A percentile compares a stretch with the other conserved stretches of the same genome.
These are phyloP conservation scores for Trichechus manatus DNA, from an alignment of 2,113 vertebrate species.

Conservation along the genomic window DNA sequence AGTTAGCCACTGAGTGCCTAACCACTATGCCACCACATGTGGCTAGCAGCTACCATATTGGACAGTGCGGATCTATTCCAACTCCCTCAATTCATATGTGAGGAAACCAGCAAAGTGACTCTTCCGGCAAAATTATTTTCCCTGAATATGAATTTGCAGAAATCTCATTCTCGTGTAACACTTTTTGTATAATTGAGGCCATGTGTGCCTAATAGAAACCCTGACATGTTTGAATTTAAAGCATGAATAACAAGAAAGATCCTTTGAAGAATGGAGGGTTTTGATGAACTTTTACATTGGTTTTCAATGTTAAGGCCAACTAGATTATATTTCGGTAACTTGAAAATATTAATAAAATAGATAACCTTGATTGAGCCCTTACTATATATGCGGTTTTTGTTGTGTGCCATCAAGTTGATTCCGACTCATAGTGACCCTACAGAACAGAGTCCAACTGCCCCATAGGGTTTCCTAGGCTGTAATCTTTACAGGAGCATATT, in stretches of 20 bases:
- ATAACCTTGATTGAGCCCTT: neutral
- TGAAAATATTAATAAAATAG: slow-evolving; percentile 31
- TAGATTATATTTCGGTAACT: slow-evolving; percentile 37
- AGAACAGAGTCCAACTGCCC: neutral
- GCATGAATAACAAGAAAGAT: neutral
- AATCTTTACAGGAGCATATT: no score
- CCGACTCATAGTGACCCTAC: neutral
- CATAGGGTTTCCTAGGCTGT: no score
- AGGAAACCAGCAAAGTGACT: neutral
- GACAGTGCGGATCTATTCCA: neutral
- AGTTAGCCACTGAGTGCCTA: no score
- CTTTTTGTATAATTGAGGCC: neutral
- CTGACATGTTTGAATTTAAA: slow-evolving; percentile 44
- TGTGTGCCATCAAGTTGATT: neutral
- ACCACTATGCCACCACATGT: neutral
- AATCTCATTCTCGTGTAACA: neutral
- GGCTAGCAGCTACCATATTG: neutral
- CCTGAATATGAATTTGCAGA: slow-evolving; percentile 27
- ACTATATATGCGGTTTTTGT: neutral
- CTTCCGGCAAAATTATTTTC: slow-evolving; percentile 40
- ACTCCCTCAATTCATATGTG: neutral
- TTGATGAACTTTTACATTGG: slow-evolving; percentile 1
- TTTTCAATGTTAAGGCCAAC: slow-evolving; percentile 30
- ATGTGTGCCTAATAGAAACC: neutral
- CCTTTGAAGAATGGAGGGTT: slow-evolving; percentile 15